Evolutionary conservation across 1,140 invertebrate species (phyloP), one percentile per base, ranked within the genome.

Genomic region (Oscheius sp.): DNA sequence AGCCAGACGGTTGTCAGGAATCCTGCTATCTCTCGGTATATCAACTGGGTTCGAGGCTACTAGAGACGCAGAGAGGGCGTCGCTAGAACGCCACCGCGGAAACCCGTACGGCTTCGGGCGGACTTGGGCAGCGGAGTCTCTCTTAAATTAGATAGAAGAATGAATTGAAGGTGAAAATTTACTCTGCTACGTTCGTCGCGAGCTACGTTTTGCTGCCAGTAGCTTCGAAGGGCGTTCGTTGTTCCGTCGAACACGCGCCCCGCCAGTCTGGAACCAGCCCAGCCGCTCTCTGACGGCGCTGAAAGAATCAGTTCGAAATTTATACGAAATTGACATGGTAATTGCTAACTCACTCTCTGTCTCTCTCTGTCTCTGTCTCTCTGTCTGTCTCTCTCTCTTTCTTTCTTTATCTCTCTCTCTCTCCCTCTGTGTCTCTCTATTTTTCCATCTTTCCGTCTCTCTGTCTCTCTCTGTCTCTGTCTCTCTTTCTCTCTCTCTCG

Each of bases 51-150:
- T 68, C 0, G 72, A 74, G n/a, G 72, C 72, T 46, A 74, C 72
- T 29, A 74, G 38, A 1, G 72, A 74, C 20, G 72, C 72, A 2
- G 72, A 74, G 35, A 74, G 36, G 4, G 72, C 72, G 64, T 74
- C 72, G 18, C 28, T 74, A 34, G 64, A 68, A 31, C 72, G 65
- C 72, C 72, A 74, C 63, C 64, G 68, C 32, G 72, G 72, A 59
- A 74, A 74, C 31, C 72, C 72, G 62, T 74, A 74, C 32, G 64
- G 49, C 35, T 62, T 68, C 3, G 67, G 67, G 38, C 67, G 20
- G 15, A 36, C 49, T 15, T 55, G 29, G 4, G 28, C 7, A 55
- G 49, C 49, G 4, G 49, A 7, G 7, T 55, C 49, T 55, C 28
- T 15, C 49, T 55, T 15, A 55, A 55, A 42, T 42, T 42, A 10